Evolutionary conservation across 2,888 invertebrate genomes (phyloP).

Genomic region (Molanna angustata): DNA sequence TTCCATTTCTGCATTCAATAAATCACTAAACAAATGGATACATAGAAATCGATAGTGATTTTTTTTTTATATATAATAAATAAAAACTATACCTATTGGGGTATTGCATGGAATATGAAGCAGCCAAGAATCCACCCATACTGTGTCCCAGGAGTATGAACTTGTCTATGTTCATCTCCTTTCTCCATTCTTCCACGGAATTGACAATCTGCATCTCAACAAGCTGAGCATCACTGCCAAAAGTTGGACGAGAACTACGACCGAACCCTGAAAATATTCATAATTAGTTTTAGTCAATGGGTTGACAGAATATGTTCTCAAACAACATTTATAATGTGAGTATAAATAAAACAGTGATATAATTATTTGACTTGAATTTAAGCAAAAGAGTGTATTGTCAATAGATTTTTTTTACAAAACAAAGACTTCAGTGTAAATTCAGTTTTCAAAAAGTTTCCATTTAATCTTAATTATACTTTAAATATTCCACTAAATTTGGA

Average conservation of each 20-base stretch:
- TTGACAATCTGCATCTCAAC: slow-evolving; percentile 88
- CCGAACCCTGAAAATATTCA: slow-evolving; percentile 72
- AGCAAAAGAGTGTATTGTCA: background rate
- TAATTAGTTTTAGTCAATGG: background rate
- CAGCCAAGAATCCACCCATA: slow-evolving; percentile 90
- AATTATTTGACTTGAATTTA: background rate
- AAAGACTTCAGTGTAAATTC: background rate
- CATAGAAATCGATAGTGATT: no score
- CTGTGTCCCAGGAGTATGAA: slow-evolving; percentile 92
- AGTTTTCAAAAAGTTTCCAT: no score
- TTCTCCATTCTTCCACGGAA: slow-evolving; percentile 93
- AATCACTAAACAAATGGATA: no score
- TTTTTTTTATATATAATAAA: no score
- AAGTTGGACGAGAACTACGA: slow-evolving; percentile 85
- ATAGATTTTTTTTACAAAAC: background rate
- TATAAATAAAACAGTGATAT: no score
- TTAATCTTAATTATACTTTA: no score
- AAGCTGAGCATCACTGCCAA: slow-evolving; percentile 72
- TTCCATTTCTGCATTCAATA: no score
- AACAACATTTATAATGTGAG: background rate
- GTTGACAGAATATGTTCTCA: no score
- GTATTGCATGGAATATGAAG: slow-evolving; percentile 82
- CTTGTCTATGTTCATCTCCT: slow-evolving; percentile 81
- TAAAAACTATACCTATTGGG: slow-evolving; percentile 77
- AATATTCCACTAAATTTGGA: no score